Evolutionary conservation across 2,113 vertebrate species (phyloP).

Genomic region (Neolamprologus tretocephalus): DNA sequence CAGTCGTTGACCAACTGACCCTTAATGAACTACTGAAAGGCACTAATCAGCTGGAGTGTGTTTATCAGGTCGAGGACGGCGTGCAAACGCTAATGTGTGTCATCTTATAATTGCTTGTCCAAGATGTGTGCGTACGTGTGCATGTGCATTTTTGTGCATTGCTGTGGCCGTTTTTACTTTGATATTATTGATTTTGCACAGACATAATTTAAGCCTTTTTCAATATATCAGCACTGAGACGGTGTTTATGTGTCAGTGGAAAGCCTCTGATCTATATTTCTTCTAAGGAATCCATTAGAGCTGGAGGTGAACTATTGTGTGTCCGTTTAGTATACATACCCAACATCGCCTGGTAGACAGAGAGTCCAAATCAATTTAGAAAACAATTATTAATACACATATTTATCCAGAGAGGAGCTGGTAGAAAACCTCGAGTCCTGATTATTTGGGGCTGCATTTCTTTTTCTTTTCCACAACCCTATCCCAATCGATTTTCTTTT

Average conservation of each 20-base stretch:
- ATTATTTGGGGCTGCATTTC: neutral
- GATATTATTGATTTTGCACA: neutral
- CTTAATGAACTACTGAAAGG: slow-evolving; percentile 28
- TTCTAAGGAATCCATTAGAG: slow-evolving; percentile 7
- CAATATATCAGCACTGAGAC: neutral
- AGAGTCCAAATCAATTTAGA: slow-evolving; percentile 4
- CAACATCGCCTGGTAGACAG: neutral
- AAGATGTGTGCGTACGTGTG: neutral
- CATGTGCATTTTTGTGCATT: neutral
- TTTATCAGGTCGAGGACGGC: neutral
- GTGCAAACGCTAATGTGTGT: neutral
- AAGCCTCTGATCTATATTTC: slow-evolving; percentile 13
- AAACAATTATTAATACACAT: neutral
- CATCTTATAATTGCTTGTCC: neutral
- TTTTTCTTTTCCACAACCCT: neutral
- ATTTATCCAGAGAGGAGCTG: neutral
- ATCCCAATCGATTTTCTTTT: neutral
- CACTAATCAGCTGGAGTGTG: slow-evolving; percentile 38
- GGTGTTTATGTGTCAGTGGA: neutral
- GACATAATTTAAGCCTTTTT: neutral
- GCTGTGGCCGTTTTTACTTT: neutral
- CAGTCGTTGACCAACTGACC: slow-evolving; percentile 34
- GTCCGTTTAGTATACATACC: neutral
- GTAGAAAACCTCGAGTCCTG: neutral
- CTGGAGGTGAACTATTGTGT: neutral